Base-by-base conservation (phyloP, 2,113 vertebrate species). In the Xenus cinereus region DNA sequence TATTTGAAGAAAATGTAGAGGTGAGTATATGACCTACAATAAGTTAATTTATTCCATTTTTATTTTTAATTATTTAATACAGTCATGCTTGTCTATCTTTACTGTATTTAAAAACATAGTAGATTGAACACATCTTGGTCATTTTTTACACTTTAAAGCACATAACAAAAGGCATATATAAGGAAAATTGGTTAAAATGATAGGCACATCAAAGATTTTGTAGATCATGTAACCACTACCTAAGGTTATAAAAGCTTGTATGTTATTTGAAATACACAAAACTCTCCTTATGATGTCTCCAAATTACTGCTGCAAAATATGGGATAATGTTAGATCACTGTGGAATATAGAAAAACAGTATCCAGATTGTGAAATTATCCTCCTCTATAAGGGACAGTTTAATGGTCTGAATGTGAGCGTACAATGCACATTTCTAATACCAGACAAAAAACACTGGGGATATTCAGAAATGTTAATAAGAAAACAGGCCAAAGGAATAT, bases 151-250 rank as follows among this genome's bases (percentile, higher is more conserved):
- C 69, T 87, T 97, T 88, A 87, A 86, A 82, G 33, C 37, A 93
- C 37, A 53, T 71, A 81, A 92, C 37, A 92, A 95, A 90, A 96
- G 50, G 12, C 18, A 57, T 62, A 39, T 48, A 62, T 79, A 89
- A 45, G 4, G 89, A 97, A 96, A 97, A 96, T 96, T 92, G 62
- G 37, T 77, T 88, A 90, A 95, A 96, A 95, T 95, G 20, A 88
- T 91, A 74, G 60, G 35, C 28, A 96, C 92, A 95, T 97, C 91
- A 97, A 97, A 97, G 96, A 93, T 90, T 93, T 90, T 95, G 81
- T 79, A 93, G 78, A 82, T 46, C 75, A 83, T 57, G 43, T 89
- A 95, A 84, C 89, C 54, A 74, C 64, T 95, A 32, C 48, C 75
- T 83, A 48, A 92, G 84, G 79, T 93, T 96, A 88, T 82, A 89